Evolutionary conservation across 2,113 vertebrate species (phyloP).

Genomic region (Nicator chloris): DNA sequence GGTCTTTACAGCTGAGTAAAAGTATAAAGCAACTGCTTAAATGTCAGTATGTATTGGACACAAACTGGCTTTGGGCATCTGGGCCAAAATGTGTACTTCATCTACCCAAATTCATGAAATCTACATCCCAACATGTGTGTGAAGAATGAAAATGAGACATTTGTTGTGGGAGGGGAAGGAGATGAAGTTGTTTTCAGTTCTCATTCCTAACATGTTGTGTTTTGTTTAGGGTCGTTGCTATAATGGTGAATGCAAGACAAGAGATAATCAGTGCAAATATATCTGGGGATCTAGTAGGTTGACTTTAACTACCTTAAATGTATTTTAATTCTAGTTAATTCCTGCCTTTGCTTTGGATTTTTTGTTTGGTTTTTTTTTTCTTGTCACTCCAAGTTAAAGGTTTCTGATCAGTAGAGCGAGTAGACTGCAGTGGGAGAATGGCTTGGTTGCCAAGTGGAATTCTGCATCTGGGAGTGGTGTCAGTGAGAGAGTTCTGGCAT

Average conservation of each 20-base stretch:
- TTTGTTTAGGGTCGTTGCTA: slow-evolving; percentile 91
- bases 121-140: neutral
- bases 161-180: neutral
- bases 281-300: slow-evolving; percentile 96
- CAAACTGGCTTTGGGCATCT: neutral
- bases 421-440: neutral
- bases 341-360: neutral
- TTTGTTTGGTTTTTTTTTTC: neutral
- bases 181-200: neutral
- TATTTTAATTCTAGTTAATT: neutral
- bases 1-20: neutral
- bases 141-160: neutral
- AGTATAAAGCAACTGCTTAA: neutral
- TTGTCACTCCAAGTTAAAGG: neutral
- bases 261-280: slow-evolving; percentile 97
- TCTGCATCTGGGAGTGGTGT: neutral
- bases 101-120: neutral
- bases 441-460: neutral
- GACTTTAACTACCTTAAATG: neutral
- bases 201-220: neutral
- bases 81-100: neutral
- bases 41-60: neutral
- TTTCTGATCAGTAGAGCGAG: neutral
- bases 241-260: slow-evolving; percentile 93
- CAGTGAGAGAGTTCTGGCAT: neutral